phyloP scores from a whole-genome alignment of 2,888 invertebrate species.

The Xestoiulus laeticollis region DNA sequence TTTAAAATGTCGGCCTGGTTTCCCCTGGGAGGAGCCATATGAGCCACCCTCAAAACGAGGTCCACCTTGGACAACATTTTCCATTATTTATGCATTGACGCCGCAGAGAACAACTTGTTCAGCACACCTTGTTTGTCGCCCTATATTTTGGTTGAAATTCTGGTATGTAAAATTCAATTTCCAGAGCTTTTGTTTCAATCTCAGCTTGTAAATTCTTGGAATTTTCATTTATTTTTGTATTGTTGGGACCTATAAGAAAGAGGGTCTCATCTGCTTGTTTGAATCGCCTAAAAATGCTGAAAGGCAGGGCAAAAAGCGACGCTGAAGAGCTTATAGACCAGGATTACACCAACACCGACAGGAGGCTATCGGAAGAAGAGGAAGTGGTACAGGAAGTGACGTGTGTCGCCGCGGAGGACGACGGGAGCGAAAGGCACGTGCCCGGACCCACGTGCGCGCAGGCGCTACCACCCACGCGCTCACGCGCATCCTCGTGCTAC shows the following conservation, averaged over 20 bases:
- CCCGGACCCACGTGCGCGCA: neutral
- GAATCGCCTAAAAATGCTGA: neutral
- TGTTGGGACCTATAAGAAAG: too few relatives aligned
- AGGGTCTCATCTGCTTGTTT: too few relatives aligned
- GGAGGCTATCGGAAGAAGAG: neutral
- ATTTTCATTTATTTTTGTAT: too few relatives aligned
- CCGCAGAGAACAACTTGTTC: neutral
- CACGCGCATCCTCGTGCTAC: neutral
- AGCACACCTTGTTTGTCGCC: too few relatives aligned
- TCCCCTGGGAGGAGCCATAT: neutral
- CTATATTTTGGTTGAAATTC: too few relatives aligned
- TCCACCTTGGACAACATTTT: neutral
- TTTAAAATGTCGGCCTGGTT: neutral
- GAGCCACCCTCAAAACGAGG: neutral
- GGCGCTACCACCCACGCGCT: neutral
- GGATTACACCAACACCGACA: neutral
- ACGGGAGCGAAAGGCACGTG: neutral
- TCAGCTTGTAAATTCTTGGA: too few relatives aligned
- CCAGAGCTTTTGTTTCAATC: too few relatives aligned
- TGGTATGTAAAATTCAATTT: too few relatives aligned
- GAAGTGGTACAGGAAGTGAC: conserved; percentile 3
- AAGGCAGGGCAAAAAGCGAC: neutral
- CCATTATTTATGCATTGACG: neutral
- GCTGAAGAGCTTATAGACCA: neutral
- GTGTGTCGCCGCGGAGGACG: neutral